phyloP scores from a whole-genome alignment of 2,797 vertebrate genomes.

The Austrolebias charrua region DNA sequence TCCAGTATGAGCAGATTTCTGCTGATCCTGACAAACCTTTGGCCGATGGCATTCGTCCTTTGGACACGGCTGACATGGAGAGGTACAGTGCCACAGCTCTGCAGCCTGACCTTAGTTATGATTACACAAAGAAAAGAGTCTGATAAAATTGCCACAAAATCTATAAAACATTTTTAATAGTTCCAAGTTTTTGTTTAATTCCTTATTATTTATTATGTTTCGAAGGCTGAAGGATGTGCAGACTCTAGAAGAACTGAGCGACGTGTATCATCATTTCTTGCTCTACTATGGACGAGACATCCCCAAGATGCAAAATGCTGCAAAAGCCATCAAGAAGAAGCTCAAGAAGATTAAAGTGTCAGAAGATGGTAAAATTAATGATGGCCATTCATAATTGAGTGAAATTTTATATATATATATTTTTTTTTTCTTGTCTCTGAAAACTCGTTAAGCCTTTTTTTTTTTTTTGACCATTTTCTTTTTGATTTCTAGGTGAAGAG shows the following conservation, averaged over 20 bases:
- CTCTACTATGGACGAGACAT: slow-evolving; percentile 98
- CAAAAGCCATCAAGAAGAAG: slow-evolving; percentile 90
- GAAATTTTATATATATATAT: not conserved
- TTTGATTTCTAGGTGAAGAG: slow-evolving; percentile 78
- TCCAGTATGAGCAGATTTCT: slow-evolving; percentile 97
- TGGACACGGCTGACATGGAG: slow-evolving; percentile 96
- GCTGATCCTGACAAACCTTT: slow-evolving; percentile 98
- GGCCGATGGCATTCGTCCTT: slow-evolving; percentile 93
- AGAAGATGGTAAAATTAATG: slow-evolving; percentile 79
- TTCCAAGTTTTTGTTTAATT: not conserved
- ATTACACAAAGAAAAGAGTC: not conserved
- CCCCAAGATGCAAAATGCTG: slow-evolving; percentile 97
- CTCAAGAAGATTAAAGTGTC: slow-evolving; percentile 89
- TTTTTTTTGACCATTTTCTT: not conserved
- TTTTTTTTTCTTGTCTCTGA: not conserved
- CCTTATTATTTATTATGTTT: not conserved
- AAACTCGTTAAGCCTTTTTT: not conserved
- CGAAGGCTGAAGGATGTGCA: slow-evolving; percentile 94
- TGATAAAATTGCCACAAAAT: not conserved
- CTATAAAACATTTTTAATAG: no score
- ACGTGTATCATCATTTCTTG: slow-evolving; percentile 97
- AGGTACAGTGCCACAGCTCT: slow-evolving; percentile 73
- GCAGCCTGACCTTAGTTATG: not conserved
- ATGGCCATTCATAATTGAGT: not conserved
- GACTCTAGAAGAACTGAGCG: slow-evolving; percentile 94